A percentile compares a stretch with the other conserved stretches of the same genome.
Evolutionary conservation across 2,888 invertebrate species (phyloP).

Genomic region (Chydorus sphaericus): DNA sequence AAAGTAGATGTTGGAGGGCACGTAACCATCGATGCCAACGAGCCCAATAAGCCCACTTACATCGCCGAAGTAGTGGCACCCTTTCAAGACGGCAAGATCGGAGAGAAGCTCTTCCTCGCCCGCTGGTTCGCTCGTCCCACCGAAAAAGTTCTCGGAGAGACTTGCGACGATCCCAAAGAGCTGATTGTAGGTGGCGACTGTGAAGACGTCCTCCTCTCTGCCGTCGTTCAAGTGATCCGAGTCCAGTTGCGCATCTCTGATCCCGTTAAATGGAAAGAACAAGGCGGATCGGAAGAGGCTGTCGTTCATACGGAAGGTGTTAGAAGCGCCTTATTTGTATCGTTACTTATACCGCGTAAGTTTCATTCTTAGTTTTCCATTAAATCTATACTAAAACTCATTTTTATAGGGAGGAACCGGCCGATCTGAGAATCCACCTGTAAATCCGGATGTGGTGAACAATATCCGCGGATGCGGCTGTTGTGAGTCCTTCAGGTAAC

Average conservation of each 20-base stretch:
- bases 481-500: too few species aligned
- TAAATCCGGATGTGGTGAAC: too few species aligned
- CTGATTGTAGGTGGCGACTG: constrained; percentile 59
- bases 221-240: constrained; percentile 31
- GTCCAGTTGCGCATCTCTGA: constrained; percentile 29
- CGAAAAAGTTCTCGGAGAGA: constrained; percentile 66
- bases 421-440: too few species aligned
- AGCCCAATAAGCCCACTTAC: constrained; percentile 46
- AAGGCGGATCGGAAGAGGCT: constrained; percentile 42
- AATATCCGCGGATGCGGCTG: too few species aligned
- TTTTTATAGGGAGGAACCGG: too few species aligned
- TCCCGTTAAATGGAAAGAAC: constrained; percentile 45
- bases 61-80: constrained; percentile 55
- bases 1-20: constrained; percentile 46
- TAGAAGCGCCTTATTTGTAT: too few species aligned
- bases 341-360: too few species aligned
- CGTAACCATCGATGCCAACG: constrained; percentile 54
- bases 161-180: constrained; percentile 51
- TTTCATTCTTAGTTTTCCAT: too few species aligned
- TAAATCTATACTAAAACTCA: too few species aligned
- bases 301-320: too few species aligned
- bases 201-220: constrained; percentile 44
- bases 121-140: constrained; percentile 53
- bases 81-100: constrained; percentile 45
- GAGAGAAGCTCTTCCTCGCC: constrained; percentile 50